These are phyloP conservation scores for Leucosticte australis DNA, from an alignment of 2,113 vertebrate genomes.

Conservation along the genomic window DNA sequence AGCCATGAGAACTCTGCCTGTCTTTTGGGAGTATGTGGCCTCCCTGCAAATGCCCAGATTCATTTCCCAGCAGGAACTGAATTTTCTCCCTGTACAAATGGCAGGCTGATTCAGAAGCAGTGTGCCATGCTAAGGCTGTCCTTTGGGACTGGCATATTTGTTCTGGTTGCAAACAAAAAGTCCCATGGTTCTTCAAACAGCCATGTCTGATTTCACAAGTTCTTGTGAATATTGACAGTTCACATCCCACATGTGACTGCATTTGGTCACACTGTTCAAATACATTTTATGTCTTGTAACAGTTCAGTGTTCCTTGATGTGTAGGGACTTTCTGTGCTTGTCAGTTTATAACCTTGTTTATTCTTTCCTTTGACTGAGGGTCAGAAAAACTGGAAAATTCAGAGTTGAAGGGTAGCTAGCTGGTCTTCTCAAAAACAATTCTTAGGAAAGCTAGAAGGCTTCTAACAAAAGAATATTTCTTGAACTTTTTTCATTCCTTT, in stretches of 20 bases:
- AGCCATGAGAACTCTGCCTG: rapidly evolving
- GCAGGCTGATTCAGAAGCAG: neutral
- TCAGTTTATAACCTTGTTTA: neutral
- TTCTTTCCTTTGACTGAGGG: neutral
- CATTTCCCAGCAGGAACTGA: neutral
- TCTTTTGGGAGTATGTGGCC: neutral
- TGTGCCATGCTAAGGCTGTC: neutral
- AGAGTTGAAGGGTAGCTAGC: neutral
- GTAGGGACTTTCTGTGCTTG: neutral
- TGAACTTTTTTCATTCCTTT: neutral
- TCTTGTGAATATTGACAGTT: neutral
- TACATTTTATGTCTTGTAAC: neutral
- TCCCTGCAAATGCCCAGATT: neutral
- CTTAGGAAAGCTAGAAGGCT: neutral
- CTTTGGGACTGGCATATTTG: neutral
- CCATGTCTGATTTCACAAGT: neutral
- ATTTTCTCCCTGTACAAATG: neutral
- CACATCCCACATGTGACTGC: neutral
- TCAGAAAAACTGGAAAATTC: neutral
- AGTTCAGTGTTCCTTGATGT: neutral
- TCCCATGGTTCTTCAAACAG: neutral
- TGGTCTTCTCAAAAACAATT: neutral
- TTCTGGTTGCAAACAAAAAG: neutral
- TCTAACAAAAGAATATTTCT: neutral
- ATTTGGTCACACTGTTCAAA: neutral